Evolutionary conservation across 2,113 vertebrate species (phyloP).

Genomic region (Tenrec ecaudatus): DNA sequence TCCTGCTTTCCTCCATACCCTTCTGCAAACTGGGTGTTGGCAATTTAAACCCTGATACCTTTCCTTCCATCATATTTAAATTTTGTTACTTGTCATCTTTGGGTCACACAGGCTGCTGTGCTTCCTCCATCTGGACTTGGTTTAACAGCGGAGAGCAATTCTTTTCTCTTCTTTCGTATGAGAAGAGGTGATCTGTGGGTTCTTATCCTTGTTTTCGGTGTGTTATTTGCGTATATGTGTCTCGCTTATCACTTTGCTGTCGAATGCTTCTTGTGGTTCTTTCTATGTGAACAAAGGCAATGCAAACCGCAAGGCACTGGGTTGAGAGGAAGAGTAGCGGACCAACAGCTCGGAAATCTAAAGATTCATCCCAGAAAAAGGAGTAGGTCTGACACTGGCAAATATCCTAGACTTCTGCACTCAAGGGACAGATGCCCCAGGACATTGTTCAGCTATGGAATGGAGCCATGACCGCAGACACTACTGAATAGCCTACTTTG

Average conservation of each 20-base stretch:
- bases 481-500: conserved; percentile 40
- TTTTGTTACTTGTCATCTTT: no score
- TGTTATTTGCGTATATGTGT: not conserved
- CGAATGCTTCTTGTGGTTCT: not conserved
- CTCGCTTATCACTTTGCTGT: not conserved
- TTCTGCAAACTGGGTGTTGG: no score
- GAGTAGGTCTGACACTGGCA: not conserved
- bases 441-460: not conserved
- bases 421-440: not conserved
- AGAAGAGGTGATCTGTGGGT: not conserved
- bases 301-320: not conserved
- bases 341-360: not conserved
- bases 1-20: no score
- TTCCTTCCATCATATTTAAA: no score
- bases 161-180: not conserved
- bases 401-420: conserved; percentile 13
- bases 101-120: no score
- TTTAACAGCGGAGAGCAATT: not conserved
- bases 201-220: not conserved
- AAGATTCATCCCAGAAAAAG: not conserved
- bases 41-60: no score
- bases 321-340: not conserved
- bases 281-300: conserved; percentile 1
- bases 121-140: no score
- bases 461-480: conserved; percentile 4